Conservation (phyloP, 2,113 vertebrate genomes). For the Diphyllodes magnificus region DNA sequence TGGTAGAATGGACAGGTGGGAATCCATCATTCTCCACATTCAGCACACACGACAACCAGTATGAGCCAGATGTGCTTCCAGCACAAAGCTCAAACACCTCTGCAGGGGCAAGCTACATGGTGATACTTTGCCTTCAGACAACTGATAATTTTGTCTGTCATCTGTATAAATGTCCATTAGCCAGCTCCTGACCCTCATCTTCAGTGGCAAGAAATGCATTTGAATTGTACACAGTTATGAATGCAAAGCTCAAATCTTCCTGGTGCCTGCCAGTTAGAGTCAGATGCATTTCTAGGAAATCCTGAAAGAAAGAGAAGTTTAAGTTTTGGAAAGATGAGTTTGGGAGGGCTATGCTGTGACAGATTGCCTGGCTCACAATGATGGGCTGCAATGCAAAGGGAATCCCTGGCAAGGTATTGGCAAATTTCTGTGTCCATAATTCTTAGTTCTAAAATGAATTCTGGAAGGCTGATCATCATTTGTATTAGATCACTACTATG, state of each 20-base stretch:
- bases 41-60: not conserved
- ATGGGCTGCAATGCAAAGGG: not conserved
- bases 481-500: not conserved
- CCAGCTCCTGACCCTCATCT: not conserved
- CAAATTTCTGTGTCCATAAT: not conserved
- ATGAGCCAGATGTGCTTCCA: not conserved
- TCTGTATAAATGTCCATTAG: not conserved
- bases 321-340: not conserved
- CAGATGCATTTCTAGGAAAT: not conserved
- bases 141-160: not conserved
- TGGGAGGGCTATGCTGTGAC: not conserved
- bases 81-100: not conserved
- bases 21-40: not conserved
- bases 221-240: not conserved
- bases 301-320: not conserved
- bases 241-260: not conserved
- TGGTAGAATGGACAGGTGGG: not conserved
- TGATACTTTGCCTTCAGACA: not conserved
- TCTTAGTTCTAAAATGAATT: not conserved
- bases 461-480: not conserved
- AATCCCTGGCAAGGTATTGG: not conserved
- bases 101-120: not conserved
- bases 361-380: not conserved
- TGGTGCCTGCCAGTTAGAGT: not conserved
- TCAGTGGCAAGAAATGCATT: not conserved